These are phyloP conservation scores for Drosophila paranaensis DNA, from an alignment of 2,888 invertebrate species.

Conservation along the genomic window DNA sequence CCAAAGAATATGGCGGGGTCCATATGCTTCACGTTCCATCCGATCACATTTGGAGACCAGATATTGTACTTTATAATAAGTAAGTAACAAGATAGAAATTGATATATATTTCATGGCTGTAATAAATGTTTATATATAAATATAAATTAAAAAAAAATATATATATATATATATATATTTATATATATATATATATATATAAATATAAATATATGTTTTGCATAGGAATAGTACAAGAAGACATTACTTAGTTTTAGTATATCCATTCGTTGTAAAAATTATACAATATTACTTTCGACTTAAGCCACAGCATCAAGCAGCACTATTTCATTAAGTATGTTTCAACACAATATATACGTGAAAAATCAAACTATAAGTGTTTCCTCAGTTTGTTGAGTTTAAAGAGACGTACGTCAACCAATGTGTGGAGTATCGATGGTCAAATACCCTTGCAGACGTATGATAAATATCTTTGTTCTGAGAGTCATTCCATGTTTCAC, in stretches of 20 bases:
- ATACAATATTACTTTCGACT: neutral
- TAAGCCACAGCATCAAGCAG: neutral
- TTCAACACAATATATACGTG: too few species aligned
- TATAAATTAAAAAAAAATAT: neutral
- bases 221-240: neutral
- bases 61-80: constrained; percentile 94
- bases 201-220: neutral
- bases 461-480: neutral
- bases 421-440: neutral
- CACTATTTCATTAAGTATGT: neutral
- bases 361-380: neutral
- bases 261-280: neutral
- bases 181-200: neutral
- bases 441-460: neutral
- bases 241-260: neutral
- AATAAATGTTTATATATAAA: neutral
- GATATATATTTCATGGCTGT: neutral
- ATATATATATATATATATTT: neutral
- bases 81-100: constrained; percentile 84
- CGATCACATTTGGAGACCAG: constrained; percentile 93
- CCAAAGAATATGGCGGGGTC: constrained; percentile 93
- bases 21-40: constrained; percentile 94
- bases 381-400: neutral
- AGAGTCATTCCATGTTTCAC: neutral
- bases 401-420: neutral